Base-by-base conservation (phyloP, 2,888 invertebrate genomes). In the Clitarchus hookeri region DNA sequence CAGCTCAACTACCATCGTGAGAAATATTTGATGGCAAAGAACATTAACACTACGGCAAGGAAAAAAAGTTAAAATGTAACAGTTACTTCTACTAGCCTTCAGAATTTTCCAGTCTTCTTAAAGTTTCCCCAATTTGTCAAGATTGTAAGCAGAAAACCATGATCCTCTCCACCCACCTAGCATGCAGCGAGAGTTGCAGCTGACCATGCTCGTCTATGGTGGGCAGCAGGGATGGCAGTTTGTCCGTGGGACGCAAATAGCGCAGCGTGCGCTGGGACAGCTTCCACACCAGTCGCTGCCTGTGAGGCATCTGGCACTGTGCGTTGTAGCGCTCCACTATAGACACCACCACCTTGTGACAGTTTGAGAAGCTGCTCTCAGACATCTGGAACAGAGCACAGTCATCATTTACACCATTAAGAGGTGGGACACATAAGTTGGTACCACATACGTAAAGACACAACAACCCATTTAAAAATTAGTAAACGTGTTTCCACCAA, bases 221-320 rank as follows among this genome's bases (percentile, higher is more conserved):
- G 77, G 96, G 95, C 90, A 96, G 92, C 88, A 95, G 93, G 0
- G 95, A 94, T 44, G 94, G 95, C 87, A 96, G 93, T 87, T 95
- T 95, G 91, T 95, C 95, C 82, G 95, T 96, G 26, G 96, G 96
- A 79, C 96, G 94, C 86, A 96, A 92, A 88, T 95, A 94, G 91
- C 95, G 93, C 89, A 95, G 93, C 78, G 96, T 96, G 85, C 96
- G 93, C 88, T 95, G 95, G 16, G 96, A 96, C 86, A 96, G 93
- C 87, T 94, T 93, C 96, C 96, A 96, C 88, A 95, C 95, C 88
- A 96, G 94, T 85, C 96, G 94, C 91, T 96, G 96, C 11, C 95
- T 93, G 90, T 95, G 94, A 48, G 93, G 94, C 88, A 94, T 93
- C 92, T 95, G 93, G 90, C 95, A 91, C 91, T 94, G 92, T 84